Conservation (phyloP, 53 echinoderm and acorn worm genomes). For the Mesocentrotus franciscanus region DNA sequence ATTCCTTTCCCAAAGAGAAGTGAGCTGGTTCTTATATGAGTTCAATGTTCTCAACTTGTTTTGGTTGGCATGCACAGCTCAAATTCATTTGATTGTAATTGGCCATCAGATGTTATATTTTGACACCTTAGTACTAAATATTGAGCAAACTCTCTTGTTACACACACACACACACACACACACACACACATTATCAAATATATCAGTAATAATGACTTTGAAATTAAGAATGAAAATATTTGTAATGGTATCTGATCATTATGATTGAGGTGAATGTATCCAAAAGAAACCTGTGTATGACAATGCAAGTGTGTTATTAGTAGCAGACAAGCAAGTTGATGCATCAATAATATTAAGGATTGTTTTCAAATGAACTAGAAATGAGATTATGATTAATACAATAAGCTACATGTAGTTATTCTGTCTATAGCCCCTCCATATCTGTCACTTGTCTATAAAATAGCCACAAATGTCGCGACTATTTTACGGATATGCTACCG, state of each 20-base stretch:
- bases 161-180: neutral
- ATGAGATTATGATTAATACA: too few species aligned
- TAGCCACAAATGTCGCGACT: too few species aligned
- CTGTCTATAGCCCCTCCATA: too few species aligned
- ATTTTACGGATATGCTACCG: too few species aligned
- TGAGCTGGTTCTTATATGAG: neutral
- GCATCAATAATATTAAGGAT: neutral
- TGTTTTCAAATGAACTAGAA: neutral
- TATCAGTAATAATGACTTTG: neutral
- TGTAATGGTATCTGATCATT: neutral
- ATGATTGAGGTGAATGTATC: neutral
- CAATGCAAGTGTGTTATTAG: neutral
- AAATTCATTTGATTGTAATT: conserved; percentile 10
- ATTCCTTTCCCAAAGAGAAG: neutral
- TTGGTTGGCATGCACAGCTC: neutral
- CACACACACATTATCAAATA: neutral
- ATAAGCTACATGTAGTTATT: too few species aligned
- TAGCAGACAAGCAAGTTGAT: neutral
- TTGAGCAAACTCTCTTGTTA: neutral
- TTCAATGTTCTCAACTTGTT: neutral
- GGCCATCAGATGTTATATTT: neutral
- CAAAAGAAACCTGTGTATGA: neutral
- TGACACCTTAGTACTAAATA: conserved; percentile 43
- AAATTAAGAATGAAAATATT: conserved; percentile 18
- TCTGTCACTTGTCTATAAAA: too few species aligned